Evolutionary conservation across 2,113 vertebrate species (phyloP), one percentile per base, ranked within the genome.

Genomic region (Dendrocopos noguchii): DNA sequence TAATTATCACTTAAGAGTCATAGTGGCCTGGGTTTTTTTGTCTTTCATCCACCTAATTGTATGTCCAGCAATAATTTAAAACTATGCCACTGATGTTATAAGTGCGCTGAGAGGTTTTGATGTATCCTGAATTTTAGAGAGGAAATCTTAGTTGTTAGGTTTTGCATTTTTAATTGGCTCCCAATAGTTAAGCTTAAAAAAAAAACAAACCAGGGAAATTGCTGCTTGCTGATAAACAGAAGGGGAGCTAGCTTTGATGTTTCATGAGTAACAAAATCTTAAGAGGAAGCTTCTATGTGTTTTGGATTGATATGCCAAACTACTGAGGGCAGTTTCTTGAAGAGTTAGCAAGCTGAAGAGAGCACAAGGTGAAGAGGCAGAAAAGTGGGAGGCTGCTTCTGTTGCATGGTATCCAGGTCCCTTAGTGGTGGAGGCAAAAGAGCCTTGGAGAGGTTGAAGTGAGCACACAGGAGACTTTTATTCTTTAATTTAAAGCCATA

Each of bases 261-360:
- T 95, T 93, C 91, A 83, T 79, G 60, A 89, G 36, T 5, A 19
- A 91, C 85, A 90, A 96, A 95, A 88, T 83, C 56, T 83, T 91
- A 81, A 88, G 92, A 88, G 77, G 84, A 94, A 42, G n/a, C 47
- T 85, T 63, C 56, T 50, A 24, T 1, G 1, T 91, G 55, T 92
- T 95, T 64, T 91, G 39, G 63, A 70, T 15, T 0, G 0, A n/a
- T 83, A 36, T 22, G 34, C 93, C 87, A 88, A 88, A 72, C 33
- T 77, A 47, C 27, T 87, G 67, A 80, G 93, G 47, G 82, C 29
- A 64, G 17, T 47, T 79, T 95, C 64, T 91, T 60, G 55, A 93
- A 65, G 59, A 87, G 56, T 80, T 61, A 93, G 80, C 89, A 85
- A 72, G 52, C 44, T 24, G n/a, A n/a, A 22, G 71, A 72, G 56